phyloP scores from a whole-genome alignment of 1,140 invertebrate genomes.

The Camponotus pennsylvanicus region DNA sequence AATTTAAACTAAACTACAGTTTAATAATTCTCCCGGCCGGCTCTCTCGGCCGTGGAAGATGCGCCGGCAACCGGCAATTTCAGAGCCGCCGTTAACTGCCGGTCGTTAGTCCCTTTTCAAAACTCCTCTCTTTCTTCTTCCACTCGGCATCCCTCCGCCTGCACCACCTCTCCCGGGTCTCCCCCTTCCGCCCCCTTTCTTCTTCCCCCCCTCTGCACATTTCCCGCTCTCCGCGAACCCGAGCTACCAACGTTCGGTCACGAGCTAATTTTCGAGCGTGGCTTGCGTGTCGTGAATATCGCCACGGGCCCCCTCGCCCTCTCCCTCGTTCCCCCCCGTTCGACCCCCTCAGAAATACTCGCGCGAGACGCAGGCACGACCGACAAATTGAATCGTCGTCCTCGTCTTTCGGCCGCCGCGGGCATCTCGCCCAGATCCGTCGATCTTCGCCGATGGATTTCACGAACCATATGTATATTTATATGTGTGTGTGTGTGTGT shows the following conservation, averaged over 20 bases:
- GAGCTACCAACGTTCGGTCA: conserved; percentile 68
- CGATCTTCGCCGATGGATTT: conserved; percentile 10
- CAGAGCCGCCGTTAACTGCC: conserved; percentile 87
- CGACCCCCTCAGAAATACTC: conserved; percentile 42
- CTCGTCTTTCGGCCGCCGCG: conserved; percentile 61
- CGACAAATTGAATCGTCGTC: conserved; percentile 86
- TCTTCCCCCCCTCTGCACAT: not conserved
- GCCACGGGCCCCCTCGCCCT: conserved; percentile 70
- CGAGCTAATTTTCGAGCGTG: conserved; percentile 77
- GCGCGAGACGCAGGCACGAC: conserved; percentile 58
- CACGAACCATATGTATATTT: not conserved
- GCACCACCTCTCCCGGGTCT: not conserved
- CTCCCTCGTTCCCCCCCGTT: no score
- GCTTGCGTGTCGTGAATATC: conserved; percentile 80
- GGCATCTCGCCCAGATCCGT: conserved; percentile 31
- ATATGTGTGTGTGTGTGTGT: no score
- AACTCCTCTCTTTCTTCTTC: conserved; percentile 84
- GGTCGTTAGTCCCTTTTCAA: conserved; percentile 87
- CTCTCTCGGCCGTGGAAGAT: conserved; percentile 82
- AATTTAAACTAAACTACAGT: conserved; percentile 88
- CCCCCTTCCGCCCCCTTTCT: not conserved
- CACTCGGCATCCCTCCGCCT: not conserved
- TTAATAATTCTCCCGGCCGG: conserved; percentile 85
- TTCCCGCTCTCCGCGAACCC: conserved; percentile 25
- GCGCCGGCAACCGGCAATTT: conserved; percentile 86